Conservation (phyloP, 2,888 invertebrate species). For the Watsonalla cultraria region DNA sequence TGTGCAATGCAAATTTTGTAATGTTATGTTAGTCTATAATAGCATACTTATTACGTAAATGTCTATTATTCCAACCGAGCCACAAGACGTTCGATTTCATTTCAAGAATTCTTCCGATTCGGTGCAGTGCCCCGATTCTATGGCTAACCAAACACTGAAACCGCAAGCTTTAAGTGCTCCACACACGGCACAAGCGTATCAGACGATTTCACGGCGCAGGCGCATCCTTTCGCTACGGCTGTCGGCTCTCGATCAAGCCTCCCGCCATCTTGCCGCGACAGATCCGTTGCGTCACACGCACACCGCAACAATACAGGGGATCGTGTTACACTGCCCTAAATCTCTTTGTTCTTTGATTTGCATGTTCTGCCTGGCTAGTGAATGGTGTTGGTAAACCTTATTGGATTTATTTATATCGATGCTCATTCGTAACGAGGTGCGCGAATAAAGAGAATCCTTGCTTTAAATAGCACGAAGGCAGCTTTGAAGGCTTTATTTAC, state of each 20-base stretch:
- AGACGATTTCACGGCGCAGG: conserved; percentile 67
- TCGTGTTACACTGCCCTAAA: conserved; percentile 73
- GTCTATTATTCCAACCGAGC: background rate
- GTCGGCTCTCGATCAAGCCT: conserved; percentile 59
- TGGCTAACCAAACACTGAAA: background rate
- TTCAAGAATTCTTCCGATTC: background rate
- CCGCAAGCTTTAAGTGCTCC: background rate
- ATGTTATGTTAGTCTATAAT: background rate
- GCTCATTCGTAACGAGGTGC: conserved; percentile 8
- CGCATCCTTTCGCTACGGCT: conserved; percentile 74
- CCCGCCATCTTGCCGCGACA: conserved; percentile 58
- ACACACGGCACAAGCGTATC: conserved; percentile 42
- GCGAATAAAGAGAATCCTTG: background rate
- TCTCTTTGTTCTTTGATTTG: conserved; percentile 64
- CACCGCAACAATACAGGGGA: conserved; percentile 51
- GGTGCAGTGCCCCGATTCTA: background rate
- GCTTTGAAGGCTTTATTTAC: background rate
- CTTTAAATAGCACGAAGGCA: background rate
- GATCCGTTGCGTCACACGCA: conserved; percentile 60
- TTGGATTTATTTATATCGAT: conserved; percentile 18
- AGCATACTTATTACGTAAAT: background rate
- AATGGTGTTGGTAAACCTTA: conserved; percentile 37
- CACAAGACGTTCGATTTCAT: background rate
- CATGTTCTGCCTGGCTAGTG: conserved; percentile 35
- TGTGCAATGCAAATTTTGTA: too few relatives aligned